Evolutionary conservation across 2,797 vertebrate genomes (phyloP).

Genomic region (Sebastes itinus): DNA sequence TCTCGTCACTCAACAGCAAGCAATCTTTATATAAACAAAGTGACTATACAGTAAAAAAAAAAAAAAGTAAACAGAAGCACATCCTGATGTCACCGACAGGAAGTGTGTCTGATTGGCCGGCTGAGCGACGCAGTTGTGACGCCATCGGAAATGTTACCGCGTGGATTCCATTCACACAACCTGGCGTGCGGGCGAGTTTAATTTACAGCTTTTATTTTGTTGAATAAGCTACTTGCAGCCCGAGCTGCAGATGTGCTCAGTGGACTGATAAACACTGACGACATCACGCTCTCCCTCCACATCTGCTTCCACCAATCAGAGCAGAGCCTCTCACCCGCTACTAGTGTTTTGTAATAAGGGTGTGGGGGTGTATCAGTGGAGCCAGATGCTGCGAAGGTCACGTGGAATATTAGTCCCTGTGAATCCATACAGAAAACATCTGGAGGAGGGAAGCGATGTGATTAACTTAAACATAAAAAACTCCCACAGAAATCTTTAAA

Average conservation of each 20-base stretch:
- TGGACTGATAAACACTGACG: conserved; percentile 36
- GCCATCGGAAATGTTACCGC: conserved; percentile 33
- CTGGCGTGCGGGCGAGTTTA: background rate
- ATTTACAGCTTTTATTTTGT: conserved; percentile 38
- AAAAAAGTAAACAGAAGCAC: conserved; percentile 57
- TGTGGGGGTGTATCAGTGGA: conserved; percentile 11
- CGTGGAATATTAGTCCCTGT: conserved; percentile 48
- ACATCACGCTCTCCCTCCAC: conserved; percentile 32
- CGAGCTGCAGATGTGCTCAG: conserved; percentile 35
- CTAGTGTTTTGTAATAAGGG: conserved; percentile 34
- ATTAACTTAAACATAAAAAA: conserved; percentile 49
- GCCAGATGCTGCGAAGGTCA: conserved; percentile 32
- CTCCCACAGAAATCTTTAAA: conserved; percentile 51
- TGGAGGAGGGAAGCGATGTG: conserved; percentile 66
- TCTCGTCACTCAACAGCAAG: conserved; percentile 62
- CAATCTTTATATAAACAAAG: conserved; percentile 71
- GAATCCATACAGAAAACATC: conserved; percentile 61
- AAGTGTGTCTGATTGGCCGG: conserved; percentile 66
- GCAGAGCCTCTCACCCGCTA: conserved; percentile 12
- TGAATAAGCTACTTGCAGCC: conserved; percentile 44
- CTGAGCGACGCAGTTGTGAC: conserved; percentile 37
- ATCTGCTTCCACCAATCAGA: conserved; percentile 38
- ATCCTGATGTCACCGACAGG: conserved; percentile 60
- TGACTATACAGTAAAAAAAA: conserved; percentile 64
- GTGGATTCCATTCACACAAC: conserved; percentile 13